phyloP scores from a whole-genome alignment of 1,140 invertebrate genomes.

The Uloborus diversus region DNA sequence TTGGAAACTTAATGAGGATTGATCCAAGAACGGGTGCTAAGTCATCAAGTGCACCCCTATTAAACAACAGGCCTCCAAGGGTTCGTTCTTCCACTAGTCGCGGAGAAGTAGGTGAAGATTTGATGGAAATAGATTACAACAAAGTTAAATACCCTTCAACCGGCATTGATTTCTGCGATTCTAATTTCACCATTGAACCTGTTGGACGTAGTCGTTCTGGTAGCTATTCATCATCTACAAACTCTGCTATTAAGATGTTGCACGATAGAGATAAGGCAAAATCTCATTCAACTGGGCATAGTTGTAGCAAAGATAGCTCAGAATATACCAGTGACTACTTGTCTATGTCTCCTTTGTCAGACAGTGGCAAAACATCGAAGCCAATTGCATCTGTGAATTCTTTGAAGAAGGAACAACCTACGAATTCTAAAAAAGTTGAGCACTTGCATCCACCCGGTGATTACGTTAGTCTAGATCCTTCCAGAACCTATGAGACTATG shows the following conservation, averaged over 20 bases:
- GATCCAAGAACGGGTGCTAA: conserved; percentile 57
- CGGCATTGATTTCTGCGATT: conserved; percentile 36
- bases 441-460: conserved; percentile 43
- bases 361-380: background rate
- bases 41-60: conserved; percentile 61
- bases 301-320: conserved; percentile 8
- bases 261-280: conserved; percentile 36
- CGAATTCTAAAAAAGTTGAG: conserved; percentile 2
- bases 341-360: conserved; percentile 31
- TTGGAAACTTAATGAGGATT: conserved; percentile 15
- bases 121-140: conserved; percentile 61
- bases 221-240: conserved; percentile 44
- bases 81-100: conserved; percentile 34
- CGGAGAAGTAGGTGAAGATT: conserved; percentile 55
- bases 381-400: background rate
- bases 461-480: conserved; percentile 46
- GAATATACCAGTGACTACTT: conserved; percentile 22
- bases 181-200: conserved; percentile 48
- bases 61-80: conserved; percentile 60
- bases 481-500: conserved; percentile 11
- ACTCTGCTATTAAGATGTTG: conserved; percentile 4
- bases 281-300: conserved; percentile 36
- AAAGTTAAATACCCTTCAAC: conserved; percentile 40
- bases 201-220: conserved; percentile 49
- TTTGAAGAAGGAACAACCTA: background rate